Conservation (phyloP, 2,113 vertebrate species). For the Campylomormyrus numenius region DNA sequence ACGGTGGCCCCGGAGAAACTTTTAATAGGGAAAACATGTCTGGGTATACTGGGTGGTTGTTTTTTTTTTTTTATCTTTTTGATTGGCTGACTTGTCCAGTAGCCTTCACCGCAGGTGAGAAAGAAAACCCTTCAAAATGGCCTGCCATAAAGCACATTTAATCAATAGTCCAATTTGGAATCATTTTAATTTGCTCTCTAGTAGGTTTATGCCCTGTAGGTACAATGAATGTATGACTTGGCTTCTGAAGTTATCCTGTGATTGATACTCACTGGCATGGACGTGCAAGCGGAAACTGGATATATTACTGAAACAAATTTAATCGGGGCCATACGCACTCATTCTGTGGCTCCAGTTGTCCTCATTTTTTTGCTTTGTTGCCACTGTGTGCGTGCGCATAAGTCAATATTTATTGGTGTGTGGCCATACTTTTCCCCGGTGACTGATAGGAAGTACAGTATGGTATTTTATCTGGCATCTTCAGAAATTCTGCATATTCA, state of each 20-base stretch:
- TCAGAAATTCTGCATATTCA: background rate
- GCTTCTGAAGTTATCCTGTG: background rate
- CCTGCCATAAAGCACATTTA: background rate
- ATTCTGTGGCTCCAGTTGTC: background rate
- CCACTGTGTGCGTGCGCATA: background rate
- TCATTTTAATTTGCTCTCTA: background rate
- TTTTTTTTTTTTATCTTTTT: background rate
- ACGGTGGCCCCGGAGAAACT: background rate
- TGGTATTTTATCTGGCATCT: background rate
- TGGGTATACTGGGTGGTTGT: background rate
- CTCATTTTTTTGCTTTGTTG: background rate
- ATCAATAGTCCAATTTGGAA: background rate
- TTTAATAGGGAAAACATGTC: background rate
- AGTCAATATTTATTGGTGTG: background rate
- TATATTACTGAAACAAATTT: background rate
- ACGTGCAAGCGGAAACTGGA: background rate
- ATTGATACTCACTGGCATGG: conserved; percentile 1
- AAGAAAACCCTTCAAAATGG: background rate
- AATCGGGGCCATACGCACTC: background rate
- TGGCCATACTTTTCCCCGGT: background rate
- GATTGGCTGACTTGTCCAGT: background rate
- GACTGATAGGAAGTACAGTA: background rate
- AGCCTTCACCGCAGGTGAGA: background rate
- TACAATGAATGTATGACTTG: background rate
- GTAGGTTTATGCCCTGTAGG: background rate